Evolutionary conservation across 1,140 invertebrate species (phyloP).

Genomic region (Cydia splendana): DNA sequence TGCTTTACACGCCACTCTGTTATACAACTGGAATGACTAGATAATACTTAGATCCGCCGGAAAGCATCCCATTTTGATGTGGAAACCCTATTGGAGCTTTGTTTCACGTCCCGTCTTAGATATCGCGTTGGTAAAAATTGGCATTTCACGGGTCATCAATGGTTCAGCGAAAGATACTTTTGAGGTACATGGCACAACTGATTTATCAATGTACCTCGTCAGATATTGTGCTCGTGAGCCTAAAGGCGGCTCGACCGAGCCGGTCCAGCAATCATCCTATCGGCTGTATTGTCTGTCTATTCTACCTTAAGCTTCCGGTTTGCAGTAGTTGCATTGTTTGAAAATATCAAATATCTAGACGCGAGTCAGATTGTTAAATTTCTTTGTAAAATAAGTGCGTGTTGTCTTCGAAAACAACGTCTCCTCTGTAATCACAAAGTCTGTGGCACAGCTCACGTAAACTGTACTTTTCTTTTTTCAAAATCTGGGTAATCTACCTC

Average conservation of each 20-base stretch:
- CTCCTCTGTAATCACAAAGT: too few species aligned
- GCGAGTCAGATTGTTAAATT: neutral
- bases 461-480: neutral
- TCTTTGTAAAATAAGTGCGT: neutral
- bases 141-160: neutral
- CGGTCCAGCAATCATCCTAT: slow-evolving; percentile 1
- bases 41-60: neutral
- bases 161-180: neutral
- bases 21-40: neutral
- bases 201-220: neutral
- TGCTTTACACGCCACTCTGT: neutral
- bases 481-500: neutral
- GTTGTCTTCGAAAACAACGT: neutral
- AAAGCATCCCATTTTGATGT: neutral
- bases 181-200: neutral
- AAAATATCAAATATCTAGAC: neutral
- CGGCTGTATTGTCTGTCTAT: slow-evolving; percentile 1
- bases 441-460: neutral
- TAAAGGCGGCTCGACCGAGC: neutral
- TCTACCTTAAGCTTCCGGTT: slow-evolving; percentile 13
- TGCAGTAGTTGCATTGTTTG: slow-evolving; percentile 6
- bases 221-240: neutral
- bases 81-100: neutral
- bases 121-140: neutral
- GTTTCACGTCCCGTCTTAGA: neutral